Evolutionary conservation across 1,140 invertebrate genomes (phyloP).

Genomic region (Lepidotrigona ventralis): DNA sequence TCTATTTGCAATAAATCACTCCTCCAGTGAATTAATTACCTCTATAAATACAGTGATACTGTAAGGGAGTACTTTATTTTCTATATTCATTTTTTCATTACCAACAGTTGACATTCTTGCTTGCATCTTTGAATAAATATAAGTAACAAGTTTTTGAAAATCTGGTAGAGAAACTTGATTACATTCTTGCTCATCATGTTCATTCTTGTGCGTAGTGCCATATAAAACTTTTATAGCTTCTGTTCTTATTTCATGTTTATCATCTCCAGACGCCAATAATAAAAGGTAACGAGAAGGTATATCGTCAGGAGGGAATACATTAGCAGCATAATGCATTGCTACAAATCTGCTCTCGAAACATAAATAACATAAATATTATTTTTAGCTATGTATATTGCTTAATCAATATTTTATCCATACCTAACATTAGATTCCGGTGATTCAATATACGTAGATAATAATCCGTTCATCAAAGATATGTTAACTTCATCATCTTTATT

Average conservation of each 20-base stretch:
- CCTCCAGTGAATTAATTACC: constrained; percentile 68
- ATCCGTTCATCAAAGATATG: constrained; percentile 80
- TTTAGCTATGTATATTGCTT: not conserved
- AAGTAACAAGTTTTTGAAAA: constrained; percentile 84
- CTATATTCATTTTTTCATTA: constrained; percentile 79
- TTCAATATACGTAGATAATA: constrained; percentile 78
- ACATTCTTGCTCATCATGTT: constrained; percentile 68
- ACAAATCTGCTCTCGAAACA: constrained; percentile 82
- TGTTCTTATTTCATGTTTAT: constrained; percentile 88
- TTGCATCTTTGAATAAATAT: constrained; percentile 84
- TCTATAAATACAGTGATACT: constrained; percentile 79
- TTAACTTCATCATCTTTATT: constrained; percentile 70
- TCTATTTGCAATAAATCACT: not conserved
- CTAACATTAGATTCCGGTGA: constrained; percentile 72
- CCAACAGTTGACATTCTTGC: constrained; percentile 81
- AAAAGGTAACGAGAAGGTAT: constrained; percentile 91
- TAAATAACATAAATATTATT: constrained; percentile 78
- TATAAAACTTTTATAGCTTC: constrained; percentile 88
- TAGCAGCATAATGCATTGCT: constrained; percentile 90
- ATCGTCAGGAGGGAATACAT: constrained; percentile 90
- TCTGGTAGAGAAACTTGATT: constrained; percentile 73
- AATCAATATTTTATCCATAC: constrained; percentile 61
- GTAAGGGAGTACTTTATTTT: constrained; percentile 81
- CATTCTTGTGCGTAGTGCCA: constrained; percentile 80
- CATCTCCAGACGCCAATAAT: constrained; percentile 91